These are phyloP conservation scores for Nymphalis polychloros DNA, from an alignment of 2,888 invertebrate genomes.

Conservation along the genomic window DNA sequence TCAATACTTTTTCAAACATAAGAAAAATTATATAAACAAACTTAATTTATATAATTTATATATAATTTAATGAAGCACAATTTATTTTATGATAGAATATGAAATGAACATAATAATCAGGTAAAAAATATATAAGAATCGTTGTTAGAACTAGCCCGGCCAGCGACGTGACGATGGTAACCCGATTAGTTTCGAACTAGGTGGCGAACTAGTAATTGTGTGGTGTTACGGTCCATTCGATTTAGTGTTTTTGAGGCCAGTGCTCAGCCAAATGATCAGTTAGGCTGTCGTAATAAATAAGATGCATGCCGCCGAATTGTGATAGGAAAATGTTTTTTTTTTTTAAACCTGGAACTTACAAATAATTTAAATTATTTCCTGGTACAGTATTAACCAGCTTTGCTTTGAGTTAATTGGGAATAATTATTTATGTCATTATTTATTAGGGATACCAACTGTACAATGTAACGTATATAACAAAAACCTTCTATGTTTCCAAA, in stretches of 20 bases:
- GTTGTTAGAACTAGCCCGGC: not conserved
- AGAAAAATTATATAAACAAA: too few relatives aligned
- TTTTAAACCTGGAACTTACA: too few relatives aligned
- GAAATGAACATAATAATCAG: too few relatives aligned
- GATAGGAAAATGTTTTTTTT: too few relatives aligned
- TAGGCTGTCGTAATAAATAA: not conserved
- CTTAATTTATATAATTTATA: not conserved
- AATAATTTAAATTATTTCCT: too few relatives aligned
- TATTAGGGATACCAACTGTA: too few relatives aligned
- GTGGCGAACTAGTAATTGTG: slow-evolving; percentile 33
- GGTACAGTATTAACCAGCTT: too few relatives aligned
- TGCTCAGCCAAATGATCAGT: slow-evolving; percentile 25
- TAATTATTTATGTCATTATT: too few relatives aligned
- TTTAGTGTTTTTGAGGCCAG: slow-evolving; percentile 34
- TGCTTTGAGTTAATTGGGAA: too few relatives aligned
- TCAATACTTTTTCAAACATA: too few relatives aligned
- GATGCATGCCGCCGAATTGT: not conserved
- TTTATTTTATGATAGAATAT: not conserved
- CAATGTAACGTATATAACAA: too few relatives aligned
- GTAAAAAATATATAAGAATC: not conserved
- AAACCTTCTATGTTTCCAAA: too few relatives aligned
- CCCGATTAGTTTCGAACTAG: slow-evolving; percentile 33
- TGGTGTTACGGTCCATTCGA: slow-evolving; percentile 34
- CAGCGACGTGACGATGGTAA: slow-evolving; percentile 14
- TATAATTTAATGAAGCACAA: not conserved